Conservation (phyloP, 2,888 invertebrate genomes). For the Drosophila pegasa region DNA sequence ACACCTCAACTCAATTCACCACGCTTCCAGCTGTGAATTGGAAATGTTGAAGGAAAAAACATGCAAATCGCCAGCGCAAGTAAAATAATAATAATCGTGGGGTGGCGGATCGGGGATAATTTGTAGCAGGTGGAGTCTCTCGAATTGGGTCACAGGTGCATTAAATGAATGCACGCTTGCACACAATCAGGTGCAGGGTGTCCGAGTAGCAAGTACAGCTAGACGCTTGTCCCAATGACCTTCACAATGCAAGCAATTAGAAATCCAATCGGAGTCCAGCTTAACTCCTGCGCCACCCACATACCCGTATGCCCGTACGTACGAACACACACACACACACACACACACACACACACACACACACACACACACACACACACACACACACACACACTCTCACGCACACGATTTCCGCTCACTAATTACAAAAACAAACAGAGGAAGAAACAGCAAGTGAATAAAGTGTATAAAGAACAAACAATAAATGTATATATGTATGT, state of each 20-base stretch:
- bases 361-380: constrained; percentile 26
- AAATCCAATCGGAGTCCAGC: constrained; percentile 3
- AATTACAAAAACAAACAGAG: constrained; percentile 63
- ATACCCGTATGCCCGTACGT: too few relatives aligned
- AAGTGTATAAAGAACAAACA: constrained; percentile 47
- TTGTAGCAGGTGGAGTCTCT: neutral
- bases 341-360: constrained; percentile 18
- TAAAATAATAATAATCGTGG: neutral
- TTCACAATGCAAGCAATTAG: constrained; percentile 8
- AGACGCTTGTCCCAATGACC: constrained; percentile 14
- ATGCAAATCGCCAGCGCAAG: constrained; percentile 7
- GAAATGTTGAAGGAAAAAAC: constrained; percentile 20
- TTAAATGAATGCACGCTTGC: neutral
- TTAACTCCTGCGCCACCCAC: neutral
- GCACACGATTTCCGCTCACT: constrained; percentile 60
- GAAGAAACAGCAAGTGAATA: constrained; percentile 13
- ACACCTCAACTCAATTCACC: neutral
- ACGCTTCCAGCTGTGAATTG: constrained; percentile 23
- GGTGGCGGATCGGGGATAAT: neutral
- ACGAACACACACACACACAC: constrained; percentile 19
- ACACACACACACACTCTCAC: constrained; percentile 14
- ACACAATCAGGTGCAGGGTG: neutral
- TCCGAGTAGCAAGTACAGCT: neutral
- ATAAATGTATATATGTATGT: constrained; percentile 19
- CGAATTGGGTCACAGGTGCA: constrained; percentile 42